Conservation (phyloP, 2,797 vertebrate genomes). For the Poeciliopsis turneri region DNA sequence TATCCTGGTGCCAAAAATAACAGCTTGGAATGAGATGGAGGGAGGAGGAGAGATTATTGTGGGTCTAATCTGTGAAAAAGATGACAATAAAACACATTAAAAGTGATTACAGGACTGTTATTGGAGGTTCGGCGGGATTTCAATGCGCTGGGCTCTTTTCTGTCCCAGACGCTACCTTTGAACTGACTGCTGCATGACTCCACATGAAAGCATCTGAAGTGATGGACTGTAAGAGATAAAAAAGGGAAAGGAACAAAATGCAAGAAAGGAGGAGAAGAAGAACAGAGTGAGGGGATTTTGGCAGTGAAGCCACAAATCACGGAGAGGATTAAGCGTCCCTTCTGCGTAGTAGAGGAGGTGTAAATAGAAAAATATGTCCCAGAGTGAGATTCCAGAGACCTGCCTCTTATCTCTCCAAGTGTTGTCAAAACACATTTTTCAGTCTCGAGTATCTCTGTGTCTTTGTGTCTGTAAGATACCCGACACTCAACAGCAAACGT, state of each 20-base stretch:
- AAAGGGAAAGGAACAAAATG: conserved; percentile 17
- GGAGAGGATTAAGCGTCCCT: conserved; percentile 66
- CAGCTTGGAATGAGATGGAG: conserved; percentile 80
- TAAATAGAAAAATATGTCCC: conserved; percentile 76
- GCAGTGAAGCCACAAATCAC: conserved; percentile 64
- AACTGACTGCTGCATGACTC: conserved; percentile 26
- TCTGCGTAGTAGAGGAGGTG: conserved; percentile 63
- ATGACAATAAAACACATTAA: conserved; percentile 81
- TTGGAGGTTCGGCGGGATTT: conserved; percentile 51
- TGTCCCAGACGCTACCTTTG: conserved; percentile 34
- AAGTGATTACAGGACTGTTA: conserved; percentile 78
- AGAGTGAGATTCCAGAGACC: conserved; percentile 65
- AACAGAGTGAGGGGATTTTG: conserved; percentile 46
- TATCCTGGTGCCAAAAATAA: conserved; percentile 80
- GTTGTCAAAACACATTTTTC: conserved; percentile 76
- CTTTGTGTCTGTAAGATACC: conserved; percentile 47
- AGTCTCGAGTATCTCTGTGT: conserved; percentile 56
- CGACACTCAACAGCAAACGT: conserved; percentile 49
- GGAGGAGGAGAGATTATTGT: conserved; percentile 79
- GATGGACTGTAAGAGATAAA: conserved; percentile 18
- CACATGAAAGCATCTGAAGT: conserved; percentile 17
- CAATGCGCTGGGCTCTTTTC: conserved; percentile 2
- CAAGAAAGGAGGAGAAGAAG: conserved; percentile 22
- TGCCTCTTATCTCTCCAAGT: conserved; percentile 65
- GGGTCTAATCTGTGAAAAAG: conserved; percentile 81